phyloP scores from a whole-genome alignment of 2,797 vertebrate genomes.

The Tapirus indicus region DNA sequence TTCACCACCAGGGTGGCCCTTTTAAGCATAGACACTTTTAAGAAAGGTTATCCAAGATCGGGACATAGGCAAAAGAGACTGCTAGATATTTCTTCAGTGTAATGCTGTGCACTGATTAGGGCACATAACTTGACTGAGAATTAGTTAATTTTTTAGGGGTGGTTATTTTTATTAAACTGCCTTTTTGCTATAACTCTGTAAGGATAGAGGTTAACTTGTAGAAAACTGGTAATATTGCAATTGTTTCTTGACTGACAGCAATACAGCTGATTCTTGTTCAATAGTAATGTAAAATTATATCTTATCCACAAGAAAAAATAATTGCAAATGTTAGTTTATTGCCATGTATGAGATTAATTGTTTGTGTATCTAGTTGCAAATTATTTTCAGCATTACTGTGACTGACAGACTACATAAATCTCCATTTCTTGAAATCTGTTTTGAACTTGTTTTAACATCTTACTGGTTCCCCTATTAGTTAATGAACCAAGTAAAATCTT shows the following conservation, averaged over 20 bases:
- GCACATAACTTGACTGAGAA: neutral
- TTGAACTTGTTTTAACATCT: neutral
- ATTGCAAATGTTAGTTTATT: neutral
- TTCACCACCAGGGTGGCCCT: too few relatives aligned
- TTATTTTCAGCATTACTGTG: neutral
- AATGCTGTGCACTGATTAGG: neutral
- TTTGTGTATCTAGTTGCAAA: neutral
- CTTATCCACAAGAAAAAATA: neutral
- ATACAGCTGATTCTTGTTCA: neutral
- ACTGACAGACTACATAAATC: neutral
- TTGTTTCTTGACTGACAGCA: neutral
- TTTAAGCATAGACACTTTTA: neutral
- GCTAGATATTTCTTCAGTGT: neutral
- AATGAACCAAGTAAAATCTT: neutral
- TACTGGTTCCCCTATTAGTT: neutral
- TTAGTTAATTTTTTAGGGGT: neutral
- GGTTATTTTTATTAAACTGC: neutral
- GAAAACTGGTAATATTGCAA: neutral
- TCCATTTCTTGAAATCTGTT: neutral
- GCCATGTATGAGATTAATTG: neutral
- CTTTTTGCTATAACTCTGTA: neutral
- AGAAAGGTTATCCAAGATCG: neutral
- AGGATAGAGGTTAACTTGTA: neutral
- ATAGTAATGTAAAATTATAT: neutral
- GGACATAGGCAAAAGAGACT: neutral